phyloP scores from a whole-genome alignment of 2,797 vertebrate species.

The Smutsia temminckii region DNA sequence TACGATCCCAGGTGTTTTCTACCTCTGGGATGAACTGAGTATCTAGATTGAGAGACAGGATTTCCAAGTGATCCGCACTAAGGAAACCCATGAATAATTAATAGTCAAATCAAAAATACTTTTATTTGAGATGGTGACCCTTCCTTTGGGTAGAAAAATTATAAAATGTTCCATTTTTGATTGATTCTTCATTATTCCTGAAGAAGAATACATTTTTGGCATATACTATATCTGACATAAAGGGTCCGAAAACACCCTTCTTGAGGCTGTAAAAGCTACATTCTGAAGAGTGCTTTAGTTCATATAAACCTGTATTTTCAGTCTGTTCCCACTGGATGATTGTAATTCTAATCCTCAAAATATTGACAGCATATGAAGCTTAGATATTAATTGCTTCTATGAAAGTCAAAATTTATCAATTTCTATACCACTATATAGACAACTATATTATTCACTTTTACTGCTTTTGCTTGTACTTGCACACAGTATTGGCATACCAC shows the following conservation, averaged over 20 bases:
- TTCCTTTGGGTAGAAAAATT: constrained; percentile 42
- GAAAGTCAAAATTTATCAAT: constrained; percentile 24
- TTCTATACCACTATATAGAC: neutral
- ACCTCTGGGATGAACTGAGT: constrained; percentile 4
- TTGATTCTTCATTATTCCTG: constrained; percentile 40
- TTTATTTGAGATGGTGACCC: constrained; percentile 30
- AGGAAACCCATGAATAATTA: constrained; percentile 55
- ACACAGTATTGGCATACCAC: neutral
- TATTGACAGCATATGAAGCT: neutral
- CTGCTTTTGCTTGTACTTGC: neutral
- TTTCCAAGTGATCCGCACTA: constrained; percentile 46
- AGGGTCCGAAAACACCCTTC: neutral
- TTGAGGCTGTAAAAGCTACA: neutral
- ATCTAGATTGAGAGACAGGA: neutral
- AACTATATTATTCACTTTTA: neutral
- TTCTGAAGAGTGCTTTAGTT: constrained; percentile 32
- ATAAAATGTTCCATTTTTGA: neutral
- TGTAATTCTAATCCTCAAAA: constrained; percentile 35
- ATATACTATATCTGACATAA: constrained; percentile 15
- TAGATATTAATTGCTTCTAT: neutral
- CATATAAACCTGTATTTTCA: neutral
- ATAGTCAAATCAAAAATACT: neutral
- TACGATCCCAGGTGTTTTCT: neutral
- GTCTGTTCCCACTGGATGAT: constrained; percentile 1
- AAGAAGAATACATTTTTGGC: constrained; percentile 2